Evolutionary conservation across 2,888 invertebrate genomes (phyloP).

Genomic region (Helicoverpa assulta): DNA sequence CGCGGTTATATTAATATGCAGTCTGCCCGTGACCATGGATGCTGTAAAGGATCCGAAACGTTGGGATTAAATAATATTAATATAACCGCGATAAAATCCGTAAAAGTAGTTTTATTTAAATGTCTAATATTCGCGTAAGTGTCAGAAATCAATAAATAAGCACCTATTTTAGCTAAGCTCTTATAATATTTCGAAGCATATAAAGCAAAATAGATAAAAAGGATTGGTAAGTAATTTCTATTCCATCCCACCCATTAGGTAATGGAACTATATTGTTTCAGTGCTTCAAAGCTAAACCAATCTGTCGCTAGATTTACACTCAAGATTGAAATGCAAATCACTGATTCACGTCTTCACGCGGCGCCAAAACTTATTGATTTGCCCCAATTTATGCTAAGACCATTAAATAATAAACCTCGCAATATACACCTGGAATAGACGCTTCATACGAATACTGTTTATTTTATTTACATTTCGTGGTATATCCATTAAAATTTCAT

Average conservation of each 20-base stretch:
- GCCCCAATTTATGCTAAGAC: slow-evolving; percentile 7
- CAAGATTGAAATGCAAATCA: slow-evolving; percentile 47
- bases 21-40: too few relatives aligned
- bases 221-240: not conserved
- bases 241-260: not conserved
- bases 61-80: too few relatives aligned
- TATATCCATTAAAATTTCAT: slow-evolving; percentile 63
- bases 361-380: slow-evolving; percentile 35
- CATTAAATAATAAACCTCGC: slow-evolving; percentile 15
- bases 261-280: slow-evolving; percentile 18
- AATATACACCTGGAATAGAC: slow-evolving; percentile 17
- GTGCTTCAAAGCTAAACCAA: slow-evolving; percentile 11
- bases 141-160: not conserved
- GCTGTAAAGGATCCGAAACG: too few relatives aligned
- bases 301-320: not conserved
- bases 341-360: slow-evolving; percentile 8
- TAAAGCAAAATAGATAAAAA: not conserved
- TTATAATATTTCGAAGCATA: not conserved
- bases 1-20: too few relatives aligned
- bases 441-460: slow-evolving; percentile 38
- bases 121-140: too few relatives aligned
- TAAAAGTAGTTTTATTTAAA: too few relatives aligned
- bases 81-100: too few relatives aligned
- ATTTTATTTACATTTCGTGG: slow-evolving; percentile 54
- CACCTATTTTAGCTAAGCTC: not conserved